Conservation (phyloP, 2,797 vertebrate genomes). For the Gambusia yucatana region DNA sequence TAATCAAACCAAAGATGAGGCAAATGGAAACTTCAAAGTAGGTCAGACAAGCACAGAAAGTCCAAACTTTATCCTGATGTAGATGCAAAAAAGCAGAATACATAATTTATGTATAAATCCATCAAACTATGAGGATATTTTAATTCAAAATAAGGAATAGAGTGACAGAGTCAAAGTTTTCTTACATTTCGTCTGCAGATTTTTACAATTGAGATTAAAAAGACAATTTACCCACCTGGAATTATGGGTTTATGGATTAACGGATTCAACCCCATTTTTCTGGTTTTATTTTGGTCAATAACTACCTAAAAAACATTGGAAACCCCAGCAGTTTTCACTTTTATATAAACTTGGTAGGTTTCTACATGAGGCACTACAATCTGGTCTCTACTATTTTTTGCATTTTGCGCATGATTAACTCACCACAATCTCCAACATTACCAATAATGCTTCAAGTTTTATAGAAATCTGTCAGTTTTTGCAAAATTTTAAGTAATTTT, state of each 20-base stretch:
- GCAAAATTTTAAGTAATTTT: neutral
- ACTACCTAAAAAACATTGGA: neutral
- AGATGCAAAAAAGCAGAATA: neutral
- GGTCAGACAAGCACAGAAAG: slow-evolving; percentile 5
- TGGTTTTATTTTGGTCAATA: neutral
- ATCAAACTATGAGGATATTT: neutral
- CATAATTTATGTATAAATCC: neutral
- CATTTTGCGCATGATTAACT: neutral
- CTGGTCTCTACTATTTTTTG: neutral
- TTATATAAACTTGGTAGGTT: neutral
- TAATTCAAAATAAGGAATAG: neutral
- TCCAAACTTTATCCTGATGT: slow-evolving; percentile 1
- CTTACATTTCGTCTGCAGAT: neutral
- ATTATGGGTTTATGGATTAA: neutral
- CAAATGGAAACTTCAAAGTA: slow-evolving; percentile 6
- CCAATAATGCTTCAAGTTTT: neutral
- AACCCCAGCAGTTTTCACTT: neutral
- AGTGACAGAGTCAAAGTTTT: neutral
- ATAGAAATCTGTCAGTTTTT: neutral
- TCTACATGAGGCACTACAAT: neutral
- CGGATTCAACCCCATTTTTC: neutral
- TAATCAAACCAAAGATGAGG: slow-evolving; percentile 22
- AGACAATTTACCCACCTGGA: neutral
- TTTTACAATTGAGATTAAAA: neutral
- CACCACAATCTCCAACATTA: neutral